Conservation (phyloP, 2,797 vertebrate species). For the Phataginus tricuspis region DNA sequence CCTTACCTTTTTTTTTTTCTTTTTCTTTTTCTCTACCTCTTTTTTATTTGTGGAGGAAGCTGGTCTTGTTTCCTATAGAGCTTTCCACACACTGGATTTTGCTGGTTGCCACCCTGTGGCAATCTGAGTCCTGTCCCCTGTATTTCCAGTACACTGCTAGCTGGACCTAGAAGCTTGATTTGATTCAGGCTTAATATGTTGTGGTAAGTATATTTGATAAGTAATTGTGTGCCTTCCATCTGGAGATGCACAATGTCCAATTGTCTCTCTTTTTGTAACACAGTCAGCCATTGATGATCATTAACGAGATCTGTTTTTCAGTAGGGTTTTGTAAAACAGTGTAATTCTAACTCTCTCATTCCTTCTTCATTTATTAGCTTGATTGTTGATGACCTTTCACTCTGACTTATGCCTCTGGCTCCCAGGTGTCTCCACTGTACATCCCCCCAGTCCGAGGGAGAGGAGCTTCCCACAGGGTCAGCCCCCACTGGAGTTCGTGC, state of each 20-base stretch:
- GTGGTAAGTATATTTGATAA: background rate
- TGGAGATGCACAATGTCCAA: background rate
- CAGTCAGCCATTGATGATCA: background rate
- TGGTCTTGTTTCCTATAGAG: background rate
- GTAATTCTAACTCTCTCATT: background rate
- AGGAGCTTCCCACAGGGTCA: slow-evolving; percentile 85
- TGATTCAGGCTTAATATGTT: background rate
- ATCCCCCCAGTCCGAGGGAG: slow-evolving; percentile 85
- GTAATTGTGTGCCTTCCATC: background rate
- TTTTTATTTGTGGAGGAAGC: background rate
- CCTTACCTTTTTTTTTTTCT: background rate
- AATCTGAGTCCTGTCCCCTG: background rate
- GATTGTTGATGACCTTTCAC: slow-evolving; percentile 3
- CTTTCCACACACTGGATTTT: background rate
- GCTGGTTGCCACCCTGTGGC: background rate
- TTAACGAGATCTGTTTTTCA: background rate
- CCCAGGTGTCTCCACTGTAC: slow-evolving; percentile 85
- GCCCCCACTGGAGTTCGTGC: slow-evolving; percentile 90
- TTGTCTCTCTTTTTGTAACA: slow-evolving; percentile 13
- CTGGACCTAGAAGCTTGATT: background rate
- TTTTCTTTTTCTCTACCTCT: background rate
- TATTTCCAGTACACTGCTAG: background rate
- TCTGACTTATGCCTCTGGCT: slow-evolving; percentile 28
- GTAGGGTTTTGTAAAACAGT: background rate
- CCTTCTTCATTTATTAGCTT: background rate